These are phyloP conservation scores for Siniperca scherzeri DNA, from an alignment of 2,797 vertebrate genomes.

Conservation along the genomic window DNA sequence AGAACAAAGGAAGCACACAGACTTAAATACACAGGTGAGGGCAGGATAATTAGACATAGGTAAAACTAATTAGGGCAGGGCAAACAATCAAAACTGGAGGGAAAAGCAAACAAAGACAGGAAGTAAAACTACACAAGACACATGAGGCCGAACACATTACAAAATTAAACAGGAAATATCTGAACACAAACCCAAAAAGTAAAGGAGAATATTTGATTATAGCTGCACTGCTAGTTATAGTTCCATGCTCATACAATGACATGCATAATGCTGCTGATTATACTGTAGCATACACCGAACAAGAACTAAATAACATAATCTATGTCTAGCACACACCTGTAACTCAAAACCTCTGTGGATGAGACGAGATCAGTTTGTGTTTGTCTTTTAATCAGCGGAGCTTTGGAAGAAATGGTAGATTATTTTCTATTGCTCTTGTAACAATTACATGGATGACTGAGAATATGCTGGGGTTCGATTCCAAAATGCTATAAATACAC, in stretches of 20 bases:
- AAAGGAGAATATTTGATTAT: constrained; percentile 1
- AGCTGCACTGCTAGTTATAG: background rate
- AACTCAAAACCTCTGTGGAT: background rate
- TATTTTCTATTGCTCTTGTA: background rate
- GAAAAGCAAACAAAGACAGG: no score
- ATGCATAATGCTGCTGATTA: background rate
- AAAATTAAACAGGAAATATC: no score
- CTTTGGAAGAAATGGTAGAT: background rate
- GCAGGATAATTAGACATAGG: no score
- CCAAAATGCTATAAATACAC: background rate
- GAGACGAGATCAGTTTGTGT: background rate
- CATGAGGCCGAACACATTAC: no score
- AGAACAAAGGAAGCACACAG: no score
- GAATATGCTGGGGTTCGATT: background rate
- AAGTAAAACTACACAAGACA: no score
- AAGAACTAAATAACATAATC: background rate
- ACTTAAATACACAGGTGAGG: no score
- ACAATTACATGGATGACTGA: background rate
- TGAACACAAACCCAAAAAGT: no score
- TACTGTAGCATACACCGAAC: background rate
- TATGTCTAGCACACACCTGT: background rate
- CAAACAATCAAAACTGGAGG: no score
- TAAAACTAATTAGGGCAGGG: no score
- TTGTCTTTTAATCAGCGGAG: background rate
- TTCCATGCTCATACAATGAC: background rate